A percentile compares a stretch with the other conserved stretches of the same genome.
Conservation (phyloP, 2,113 vertebrate species). For the Datnioides undecimradiatus region DNA sequence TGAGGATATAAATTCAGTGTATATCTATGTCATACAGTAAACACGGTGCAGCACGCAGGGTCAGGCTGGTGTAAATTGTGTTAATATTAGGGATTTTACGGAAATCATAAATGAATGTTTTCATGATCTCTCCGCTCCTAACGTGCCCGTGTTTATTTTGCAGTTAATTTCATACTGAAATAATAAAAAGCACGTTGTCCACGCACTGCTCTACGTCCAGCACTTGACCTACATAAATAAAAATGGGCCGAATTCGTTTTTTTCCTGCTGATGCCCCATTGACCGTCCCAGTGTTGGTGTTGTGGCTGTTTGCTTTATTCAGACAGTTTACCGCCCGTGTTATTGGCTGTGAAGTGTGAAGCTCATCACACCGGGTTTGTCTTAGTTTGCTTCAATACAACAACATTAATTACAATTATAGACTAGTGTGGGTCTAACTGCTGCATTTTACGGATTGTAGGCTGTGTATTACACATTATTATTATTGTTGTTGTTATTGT, state of each 20-base stretch:
- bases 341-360: conserved; percentile 8
- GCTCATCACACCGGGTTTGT: not conserved
- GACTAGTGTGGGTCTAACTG: not conserved
- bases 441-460: not conserved
- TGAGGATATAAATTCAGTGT: not conserved
- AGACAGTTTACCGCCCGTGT: conserved; percentile 22
- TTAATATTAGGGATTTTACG: not conserved
- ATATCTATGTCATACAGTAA: not conserved
- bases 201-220: not conserved
- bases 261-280: conserved; percentile 10
- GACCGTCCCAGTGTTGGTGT: conserved; percentile 15
- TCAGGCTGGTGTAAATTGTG: not conserved
- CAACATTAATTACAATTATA: not conserved
- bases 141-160: not conserved
- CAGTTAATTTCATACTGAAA: not conserved
- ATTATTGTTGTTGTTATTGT: not conserved
- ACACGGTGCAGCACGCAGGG: not conserved
- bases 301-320: conserved; percentile 21
- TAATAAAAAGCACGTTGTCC: not conserved
- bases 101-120: not conserved
- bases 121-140: not conserved
- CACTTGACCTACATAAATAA: not conserved
- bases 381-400: not conserved
- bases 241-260: not conserved
- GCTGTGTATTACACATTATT: not conserved